phyloP scores from a whole-genome alignment of 2,797 vertebrate genomes.

The Catharus ustulatus region DNA sequence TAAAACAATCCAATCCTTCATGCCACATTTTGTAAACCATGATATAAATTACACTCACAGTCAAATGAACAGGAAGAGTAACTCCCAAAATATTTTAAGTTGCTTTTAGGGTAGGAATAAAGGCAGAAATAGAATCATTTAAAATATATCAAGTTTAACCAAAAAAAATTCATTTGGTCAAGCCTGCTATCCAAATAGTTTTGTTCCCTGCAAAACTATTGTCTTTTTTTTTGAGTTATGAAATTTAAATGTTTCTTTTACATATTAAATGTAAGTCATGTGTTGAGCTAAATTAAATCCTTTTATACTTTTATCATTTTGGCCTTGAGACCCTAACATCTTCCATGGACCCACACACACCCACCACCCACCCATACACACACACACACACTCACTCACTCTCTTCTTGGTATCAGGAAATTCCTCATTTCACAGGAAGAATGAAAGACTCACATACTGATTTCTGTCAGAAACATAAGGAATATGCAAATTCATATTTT shows the following conservation, averaged over 20 bases:
- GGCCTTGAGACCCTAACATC: conserved; percentile 11
- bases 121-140: conserved; percentile 57
- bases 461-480: conserved; percentile 72
- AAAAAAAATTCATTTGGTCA: conserved; percentile 66
- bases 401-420: conserved; percentile 21
- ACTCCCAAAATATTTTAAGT: conserved; percentile 55
- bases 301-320: conserved; percentile 29
- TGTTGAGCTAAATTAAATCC: conserved; percentile 32
- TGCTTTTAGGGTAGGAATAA: conserved; percentile 61
- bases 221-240: conserved; percentile 65
- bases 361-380: neutral
- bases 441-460: conserved; percentile 46
- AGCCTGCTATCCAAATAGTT: conserved; percentile 74
- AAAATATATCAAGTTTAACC: conserved; percentile 71
- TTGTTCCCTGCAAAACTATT: conserved; percentile 77
- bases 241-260: conserved; percentile 70
- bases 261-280: conserved; percentile 37
- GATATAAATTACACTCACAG: conserved; percentile 72
- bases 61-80: conserved; percentile 61
- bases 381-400: neutral
- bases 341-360: neutral
- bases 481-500: conserved; percentile 70
- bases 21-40: conserved; percentile 70
- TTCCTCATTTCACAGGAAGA: conserved; percentile 70
- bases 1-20: conserved; percentile 73